Conservation (phyloP, 2,113 vertebrate species). For the Nymphicus hollandicus region DNA sequence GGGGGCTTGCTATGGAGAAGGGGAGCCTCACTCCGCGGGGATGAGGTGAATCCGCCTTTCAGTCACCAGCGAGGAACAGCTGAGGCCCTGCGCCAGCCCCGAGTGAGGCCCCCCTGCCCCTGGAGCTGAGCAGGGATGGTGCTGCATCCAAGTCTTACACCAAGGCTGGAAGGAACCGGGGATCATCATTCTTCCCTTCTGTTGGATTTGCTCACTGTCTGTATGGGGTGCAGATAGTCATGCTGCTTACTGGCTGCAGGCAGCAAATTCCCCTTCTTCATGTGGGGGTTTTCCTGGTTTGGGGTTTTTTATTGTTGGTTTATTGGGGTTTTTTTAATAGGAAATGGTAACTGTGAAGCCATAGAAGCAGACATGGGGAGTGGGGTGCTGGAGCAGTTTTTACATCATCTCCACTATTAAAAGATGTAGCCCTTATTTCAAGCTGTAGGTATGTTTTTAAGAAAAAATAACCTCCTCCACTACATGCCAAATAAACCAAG, state of each 20-base stretch:
- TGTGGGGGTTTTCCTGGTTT: neutral
- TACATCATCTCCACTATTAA: neutral
- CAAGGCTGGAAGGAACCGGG: neutral
- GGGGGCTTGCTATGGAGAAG: neutral
- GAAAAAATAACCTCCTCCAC: neutral
- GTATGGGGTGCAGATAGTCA: neutral
- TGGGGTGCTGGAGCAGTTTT: neutral
- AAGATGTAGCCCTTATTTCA: neutral
- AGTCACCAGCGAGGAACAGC: neutral
- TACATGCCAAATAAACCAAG: neutral
- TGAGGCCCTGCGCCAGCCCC: neutral
- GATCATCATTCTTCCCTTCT: neutral
- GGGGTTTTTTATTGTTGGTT: neutral
- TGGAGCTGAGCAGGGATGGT: neutral
- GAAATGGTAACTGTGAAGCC: neutral
- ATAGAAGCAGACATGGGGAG: neutral
- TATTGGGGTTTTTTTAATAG: neutral
- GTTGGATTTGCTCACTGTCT: neutral
- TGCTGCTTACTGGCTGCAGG: neutral
- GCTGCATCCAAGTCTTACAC: neutral
- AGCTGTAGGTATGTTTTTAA: neutral
- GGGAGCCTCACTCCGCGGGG: too few relatives aligned
- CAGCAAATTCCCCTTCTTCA: neutral
- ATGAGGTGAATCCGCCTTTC: neutral
- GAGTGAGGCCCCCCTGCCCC: too few relatives aligned